These are phyloP conservation scores for Phymatocera aterrima DNA, from an alignment of 2,888 invertebrate species.

Conservation along the genomic window DNA sequence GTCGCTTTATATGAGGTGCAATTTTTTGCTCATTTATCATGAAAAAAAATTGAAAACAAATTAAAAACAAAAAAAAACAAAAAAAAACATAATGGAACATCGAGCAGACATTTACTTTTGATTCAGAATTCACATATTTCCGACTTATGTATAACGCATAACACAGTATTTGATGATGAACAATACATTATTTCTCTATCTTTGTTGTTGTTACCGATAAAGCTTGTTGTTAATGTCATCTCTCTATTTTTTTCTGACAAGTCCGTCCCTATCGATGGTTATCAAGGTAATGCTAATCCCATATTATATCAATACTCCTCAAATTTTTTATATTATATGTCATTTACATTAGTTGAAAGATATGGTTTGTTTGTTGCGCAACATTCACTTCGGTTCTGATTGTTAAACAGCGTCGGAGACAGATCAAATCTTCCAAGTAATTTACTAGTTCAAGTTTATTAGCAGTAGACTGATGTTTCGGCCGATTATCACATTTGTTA, in stretches of 20 bases:
- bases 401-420: background rate
- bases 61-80: background rate
- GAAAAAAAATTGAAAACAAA: slow-evolving; percentile 16
- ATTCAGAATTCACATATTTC: slow-evolving; percentile 8
- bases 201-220: slow-evolving; percentile 72
- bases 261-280: slow-evolving; percentile 76
- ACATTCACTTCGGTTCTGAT: background rate
- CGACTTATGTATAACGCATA: background rate
- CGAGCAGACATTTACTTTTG: slow-evolving; percentile 63
- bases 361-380: slow-evolving; percentile 55
- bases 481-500: slow-evolving; percentile 13
- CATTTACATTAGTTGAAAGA: slow-evolving; percentile 67
- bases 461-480: slow-evolving; percentile 37
- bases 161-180: slow-evolving; percentile 46
- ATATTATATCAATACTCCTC: slow-evolving; percentile 75
- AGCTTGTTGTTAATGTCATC: slow-evolving; percentile 74
- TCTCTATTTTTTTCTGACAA: slow-evolving; percentile 76
- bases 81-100: slow-evolving; percentile 38
- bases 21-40: background rate
- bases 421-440: slow-evolving; percentile 21
- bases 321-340: slow-evolving; percentile 65
- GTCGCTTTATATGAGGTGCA: background rate
- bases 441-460: slow-evolving; percentile 17
- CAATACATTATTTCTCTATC: slow-evolving; percentile 69
- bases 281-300: slow-evolving; percentile 76